Conservation (phyloP, 2,113 vertebrate species). For the Paracanthobrama guichenoti region DNA sequence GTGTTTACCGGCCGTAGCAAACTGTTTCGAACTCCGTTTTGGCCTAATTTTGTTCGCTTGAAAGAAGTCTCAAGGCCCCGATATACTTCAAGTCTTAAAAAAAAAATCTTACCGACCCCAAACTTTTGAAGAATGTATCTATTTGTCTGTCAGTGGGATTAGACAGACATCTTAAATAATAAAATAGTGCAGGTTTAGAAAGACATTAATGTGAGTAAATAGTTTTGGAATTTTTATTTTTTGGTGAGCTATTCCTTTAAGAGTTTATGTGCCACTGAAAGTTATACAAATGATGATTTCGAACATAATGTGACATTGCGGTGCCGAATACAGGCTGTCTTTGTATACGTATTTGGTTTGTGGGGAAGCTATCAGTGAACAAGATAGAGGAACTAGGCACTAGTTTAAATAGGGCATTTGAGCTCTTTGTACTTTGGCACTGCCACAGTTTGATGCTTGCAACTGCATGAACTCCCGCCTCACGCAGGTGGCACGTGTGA, state of each 20-base stretch:
- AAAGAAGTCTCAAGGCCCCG: too few species aligned
- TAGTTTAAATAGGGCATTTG: conserved; percentile 12
- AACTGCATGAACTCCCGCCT: not conserved
- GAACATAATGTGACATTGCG: conserved; percentile 25
- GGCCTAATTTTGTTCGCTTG: too few species aligned
- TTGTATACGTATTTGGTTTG: conserved; percentile 40
- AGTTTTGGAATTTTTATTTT: not conserved
- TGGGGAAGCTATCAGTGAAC: conserved; percentile 50
- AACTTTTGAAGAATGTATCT: too few species aligned
- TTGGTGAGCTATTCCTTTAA: not conserved
- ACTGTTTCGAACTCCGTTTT: too few species aligned
- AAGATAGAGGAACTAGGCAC: conserved; percentile 51
- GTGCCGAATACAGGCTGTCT: not conserved
- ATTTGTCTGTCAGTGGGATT: too few species aligned
- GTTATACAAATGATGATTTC: conserved; percentile 4
- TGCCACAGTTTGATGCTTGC: conserved; percentile 1
- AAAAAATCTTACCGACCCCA: too few species aligned
- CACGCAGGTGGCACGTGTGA: conserved; percentile 31
- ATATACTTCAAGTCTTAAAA: too few species aligned
- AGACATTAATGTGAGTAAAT: not conserved
- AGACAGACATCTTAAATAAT: not conserved
- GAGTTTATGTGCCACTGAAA: too few species aligned
- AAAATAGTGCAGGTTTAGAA: not conserved
- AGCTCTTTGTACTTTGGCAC: conserved; percentile 39
- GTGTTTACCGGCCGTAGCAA: too few species aligned